Conservation (phyloP, 2,888 invertebrate species). For the Andrena bucephala region DNA sequence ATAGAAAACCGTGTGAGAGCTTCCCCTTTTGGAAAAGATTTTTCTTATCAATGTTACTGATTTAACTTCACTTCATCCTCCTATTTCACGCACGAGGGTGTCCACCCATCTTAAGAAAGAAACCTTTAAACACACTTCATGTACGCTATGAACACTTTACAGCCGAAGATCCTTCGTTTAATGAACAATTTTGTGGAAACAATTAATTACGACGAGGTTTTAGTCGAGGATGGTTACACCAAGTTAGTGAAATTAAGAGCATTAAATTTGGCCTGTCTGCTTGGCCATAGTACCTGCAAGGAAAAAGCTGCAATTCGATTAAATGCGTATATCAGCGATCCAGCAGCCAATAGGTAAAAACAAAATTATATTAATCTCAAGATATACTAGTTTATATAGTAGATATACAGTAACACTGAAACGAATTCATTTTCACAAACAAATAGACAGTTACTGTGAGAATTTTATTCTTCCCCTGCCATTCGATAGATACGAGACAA, state of each 20-base stretch:
- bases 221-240: conserved; percentile 37
- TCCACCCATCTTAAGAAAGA: not conserved
- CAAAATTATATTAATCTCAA: no score
- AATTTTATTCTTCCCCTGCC: not conserved
- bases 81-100: not conserved
- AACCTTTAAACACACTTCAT: not conserved
- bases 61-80: no score
- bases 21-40: no score
- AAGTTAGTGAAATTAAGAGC: conserved; percentile 41
- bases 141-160: not conserved
- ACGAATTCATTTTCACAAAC: not conserved
- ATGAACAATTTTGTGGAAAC: conserved; percentile 48
- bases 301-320: conserved; percentile 57
- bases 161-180: conserved; percentile 32
- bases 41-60: no score
- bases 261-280: conserved; percentile 59
- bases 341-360: conserved; percentile 31
- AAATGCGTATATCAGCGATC: conserved; percentile 50
- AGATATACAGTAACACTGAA: no score
- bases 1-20: no score
- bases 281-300: conserved; percentile 59
- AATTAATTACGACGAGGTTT: conserved; percentile 58
- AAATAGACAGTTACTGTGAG: not conserved
- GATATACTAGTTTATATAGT: not conserved
- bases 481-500: no score